phyloP scores from a whole-genome alignment of 2,113 vertebrate species.

The Cynoglossus semilaevis region DNA sequence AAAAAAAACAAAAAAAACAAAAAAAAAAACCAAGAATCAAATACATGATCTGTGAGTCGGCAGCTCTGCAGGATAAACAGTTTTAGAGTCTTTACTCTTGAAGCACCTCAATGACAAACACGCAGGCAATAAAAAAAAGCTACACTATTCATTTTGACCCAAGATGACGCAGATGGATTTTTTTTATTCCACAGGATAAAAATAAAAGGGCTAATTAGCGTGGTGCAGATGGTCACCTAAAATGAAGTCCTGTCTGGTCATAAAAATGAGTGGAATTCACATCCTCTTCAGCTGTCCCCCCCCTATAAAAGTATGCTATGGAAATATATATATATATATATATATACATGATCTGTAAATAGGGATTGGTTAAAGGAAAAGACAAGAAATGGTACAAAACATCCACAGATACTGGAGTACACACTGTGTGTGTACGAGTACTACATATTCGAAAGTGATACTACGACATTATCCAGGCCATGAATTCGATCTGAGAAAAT shows the following conservation, averaged over 20 bases:
- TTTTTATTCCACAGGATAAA: constrained; percentile 36
- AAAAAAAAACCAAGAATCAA: too few relatives aligned
- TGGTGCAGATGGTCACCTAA: constrained; percentile 44
- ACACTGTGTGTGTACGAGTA: too few relatives aligned
- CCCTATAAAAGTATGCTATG: constrained; percentile 39
- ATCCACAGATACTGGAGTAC: too few relatives aligned
- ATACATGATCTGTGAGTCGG: too few relatives aligned
- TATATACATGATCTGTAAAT: too few relatives aligned
- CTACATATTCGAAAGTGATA: too few relatives aligned
- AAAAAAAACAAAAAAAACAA: constrained; percentile 54
- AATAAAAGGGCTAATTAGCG: constrained; percentile 51
- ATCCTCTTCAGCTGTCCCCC: constrained; percentile 29
- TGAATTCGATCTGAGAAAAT: too few relatives aligned
- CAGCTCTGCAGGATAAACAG: constrained; percentile 29
- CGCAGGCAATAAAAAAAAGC: constrained; percentile 15
- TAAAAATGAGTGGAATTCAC: constrained; percentile 52
- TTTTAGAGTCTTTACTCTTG: constrained; percentile 24
- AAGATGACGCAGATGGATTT: constrained; percentile 35
- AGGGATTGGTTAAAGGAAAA: too few relatives aligned
- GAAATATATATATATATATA: constrained; percentile 9
- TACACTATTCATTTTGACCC: constrained; percentile 25
- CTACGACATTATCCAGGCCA: too few relatives aligned
- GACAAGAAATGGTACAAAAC: too few relatives aligned
- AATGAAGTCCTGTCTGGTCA: constrained; percentile 49
- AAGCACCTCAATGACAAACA: constrained; percentile 8